Evolutionary conservation across 2,888 invertebrate species (phyloP), one percentile per base, ranked within the genome.

Genomic region (Napeogenes sylphis): DNA sequence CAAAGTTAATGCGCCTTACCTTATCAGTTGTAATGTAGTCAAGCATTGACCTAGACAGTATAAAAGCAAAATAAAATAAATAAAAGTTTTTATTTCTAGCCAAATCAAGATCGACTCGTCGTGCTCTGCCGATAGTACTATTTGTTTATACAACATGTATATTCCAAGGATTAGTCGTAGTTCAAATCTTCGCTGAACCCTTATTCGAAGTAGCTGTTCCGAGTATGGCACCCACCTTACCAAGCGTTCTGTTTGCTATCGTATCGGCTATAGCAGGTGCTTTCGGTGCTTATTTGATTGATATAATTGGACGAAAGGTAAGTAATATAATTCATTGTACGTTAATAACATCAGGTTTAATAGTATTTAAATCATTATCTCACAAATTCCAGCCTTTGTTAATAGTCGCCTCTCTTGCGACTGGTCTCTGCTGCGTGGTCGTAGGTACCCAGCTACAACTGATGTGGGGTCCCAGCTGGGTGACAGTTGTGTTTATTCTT

Each of bases 111-210:
- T 78, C 85, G 2, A 79, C 83, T 0, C 82, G 82, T 0, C 74
- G 73, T 2, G 82, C 82, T 0, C 67, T 87, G 12, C 12, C 73
- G 2, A 67, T 84, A 0, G 69, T 70, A 2, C 35, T 84, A 0
- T 67, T 72, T 0, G 66, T 86, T 3, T 73, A 77, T 63, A 79
- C 81, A 0, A 70, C 80, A 0, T 71, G 79, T 12, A 77, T 83
- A 13, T 84, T 84, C 72, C 85, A 87, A 79, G 88, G 88, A 0
- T 61, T 85, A 0, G 73, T 85, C 0, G 80, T 80, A 0, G 70
- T 87, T 0, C 84, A 85, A 66, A 85, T 87, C 33, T 87, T 84
- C 65, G 86, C 87, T 0, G 81, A 79, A 10, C 84, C 84, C 0
- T 62, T 87, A 45, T 87, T 87, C 65, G 65, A 66, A 0, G 75